Base-by-base conservation (phyloP, 2,113 vertebrate species). In the Loxodonta africana region DNA sequence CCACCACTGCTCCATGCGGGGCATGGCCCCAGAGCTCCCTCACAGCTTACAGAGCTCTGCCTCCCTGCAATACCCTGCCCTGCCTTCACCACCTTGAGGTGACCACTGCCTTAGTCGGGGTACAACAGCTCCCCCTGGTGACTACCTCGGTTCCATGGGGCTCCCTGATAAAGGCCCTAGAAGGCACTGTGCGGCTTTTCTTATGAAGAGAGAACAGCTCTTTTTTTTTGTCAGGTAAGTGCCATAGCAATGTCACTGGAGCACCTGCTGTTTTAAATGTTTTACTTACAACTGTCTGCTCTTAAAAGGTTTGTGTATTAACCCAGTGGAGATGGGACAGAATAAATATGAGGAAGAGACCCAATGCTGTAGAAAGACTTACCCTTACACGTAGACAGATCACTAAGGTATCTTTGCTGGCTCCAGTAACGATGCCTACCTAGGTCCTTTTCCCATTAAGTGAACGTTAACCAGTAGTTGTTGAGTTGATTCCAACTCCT, bases 101-200 rank as follows among this genome's bases (percentile, higher is more conserved):
- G 41, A 18, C 21, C 20, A 11, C 37, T 48, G 10, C 33, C n/a
- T 25, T 91, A 17, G 82, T 90, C 87, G 71, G 62, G 48, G 33
- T 11, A 77, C 33, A 41, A 30, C 6, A 15, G 20, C 30, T 10
- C 28, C 37, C 76, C 60, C 28, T 33, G 1, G n/a, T 46, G n/a
- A 30, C 14, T 12, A 26, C 30, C 46, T 80, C 30, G 81, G 44
- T 23, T 30, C 44, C 10, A 0, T 8, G 14, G 20, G 46, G 15
- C 57, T 65, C n/a, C 28, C 0, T 21, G 44, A 60, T 44, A 12
- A 82, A 92, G 60, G 28, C 48, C 37, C 46, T 30, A 11, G 63
- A 53, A 46, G 0, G 0, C 18, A 6, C 9, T 46, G 8, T n/a
- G 37, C 6, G 41, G 21, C 10, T 0, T 44, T n/a, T 23, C n/a